These are phyloP conservation scores for Bos javanicus DNA, from an alignment of 2,113 vertebrate genomes.

Conservation along the genomic window DNA sequence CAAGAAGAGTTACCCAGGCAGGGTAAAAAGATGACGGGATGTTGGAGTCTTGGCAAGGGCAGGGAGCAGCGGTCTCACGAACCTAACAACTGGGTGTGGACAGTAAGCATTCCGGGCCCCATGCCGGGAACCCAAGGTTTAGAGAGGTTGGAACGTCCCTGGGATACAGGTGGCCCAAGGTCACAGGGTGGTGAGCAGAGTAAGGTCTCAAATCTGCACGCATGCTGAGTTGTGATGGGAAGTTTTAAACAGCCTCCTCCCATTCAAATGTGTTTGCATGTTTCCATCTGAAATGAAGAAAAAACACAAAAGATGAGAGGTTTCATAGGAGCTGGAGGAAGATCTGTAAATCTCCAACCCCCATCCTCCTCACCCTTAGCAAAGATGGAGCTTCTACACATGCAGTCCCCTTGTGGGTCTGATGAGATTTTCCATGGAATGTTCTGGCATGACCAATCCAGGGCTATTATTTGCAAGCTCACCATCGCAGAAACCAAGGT, in stretches of 20 bases:
- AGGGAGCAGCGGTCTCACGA: neutral
- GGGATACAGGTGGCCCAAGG: neutral
- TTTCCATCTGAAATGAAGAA: neutral
- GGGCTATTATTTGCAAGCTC: neutral
- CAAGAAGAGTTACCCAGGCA: neutral
- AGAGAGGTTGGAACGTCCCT: neutral
- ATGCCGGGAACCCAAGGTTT: neutral
- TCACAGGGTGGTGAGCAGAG: neutral
- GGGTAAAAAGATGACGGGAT: neutral
- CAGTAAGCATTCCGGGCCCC: neutral
- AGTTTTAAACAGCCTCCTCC: neutral
- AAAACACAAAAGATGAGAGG: neutral
- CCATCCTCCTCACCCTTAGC: neutral
- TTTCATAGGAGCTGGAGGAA: neutral
- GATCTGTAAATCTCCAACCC: neutral
- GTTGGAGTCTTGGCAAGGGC: neutral
- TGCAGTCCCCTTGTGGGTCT: neutral
- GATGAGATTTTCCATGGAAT: neutral
- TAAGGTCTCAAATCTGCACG: neutral
- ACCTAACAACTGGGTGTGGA: neutral
- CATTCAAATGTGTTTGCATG: neutral
- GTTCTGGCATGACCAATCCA: neutral
- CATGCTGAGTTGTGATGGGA: neutral
- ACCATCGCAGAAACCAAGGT: neutral
- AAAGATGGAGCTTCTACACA: neutral